Evolutionary conservation across 2,113 vertebrate genomes (phyloP), one percentile per base, ranked within the genome.

Genomic region (Desmodus rotundus): DNA sequence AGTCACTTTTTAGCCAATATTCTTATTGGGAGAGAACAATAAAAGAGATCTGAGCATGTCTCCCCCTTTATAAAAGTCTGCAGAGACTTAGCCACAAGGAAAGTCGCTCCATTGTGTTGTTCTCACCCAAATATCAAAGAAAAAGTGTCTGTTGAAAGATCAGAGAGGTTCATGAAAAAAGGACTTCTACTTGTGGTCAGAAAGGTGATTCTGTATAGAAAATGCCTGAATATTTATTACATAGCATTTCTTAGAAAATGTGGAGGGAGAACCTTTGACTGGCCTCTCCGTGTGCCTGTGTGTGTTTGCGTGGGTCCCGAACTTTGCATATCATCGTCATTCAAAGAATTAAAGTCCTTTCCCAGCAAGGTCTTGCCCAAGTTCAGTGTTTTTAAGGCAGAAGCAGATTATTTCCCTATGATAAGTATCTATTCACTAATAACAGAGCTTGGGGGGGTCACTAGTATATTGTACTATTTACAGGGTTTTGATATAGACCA

Each of bases 301-400:
- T n/a, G 31, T 78, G 33, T 78, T n/a, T 80, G n/a, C 54, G 47
- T 56, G 14, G 87, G 9, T 45, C n/a, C 26, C 81, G 12, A 86
- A 96, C 80, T 94, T 94, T 54, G 19, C 31, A 63, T 54, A 76
- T 47, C 43, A 85, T 72, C 77, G 16, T 82, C 6, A 94, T 83
- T 61, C 13, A 83, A 67, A 87, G 45, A 81, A 56, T 20, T 9
- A n/a, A 87, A 87, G 28, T 47, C 47, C 54, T 84, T 83, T 16
- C 33, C 13, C 33, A 56, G 36, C 17, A 61, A 28, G 13, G 28
- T 56, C 17, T 36, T 81, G 5, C 43, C 2, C 9, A 83, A 56
- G 2, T 74, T 90, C 76, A 52, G 24, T 13, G 54, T 47, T 96
- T 95, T 78, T 61, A 81, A 93, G 10, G 84, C 4, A 24, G n/a